A percentile compares a stretch with the other conserved stretches of the same genome.
Conservation (phyloP, 2,113 vertebrate species). For the Lepisosteus osseus region DNA sequence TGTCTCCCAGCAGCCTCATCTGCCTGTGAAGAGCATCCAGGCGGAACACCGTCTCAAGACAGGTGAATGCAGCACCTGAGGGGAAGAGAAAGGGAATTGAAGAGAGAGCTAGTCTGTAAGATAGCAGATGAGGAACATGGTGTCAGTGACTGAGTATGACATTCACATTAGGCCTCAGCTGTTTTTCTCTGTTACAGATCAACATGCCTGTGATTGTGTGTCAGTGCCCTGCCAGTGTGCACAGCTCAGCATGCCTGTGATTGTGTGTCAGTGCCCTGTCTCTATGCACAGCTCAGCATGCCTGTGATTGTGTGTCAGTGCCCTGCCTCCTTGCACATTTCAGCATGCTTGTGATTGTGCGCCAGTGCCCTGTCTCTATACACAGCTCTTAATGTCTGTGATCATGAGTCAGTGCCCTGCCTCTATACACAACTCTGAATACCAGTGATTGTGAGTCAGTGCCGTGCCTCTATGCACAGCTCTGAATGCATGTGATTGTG, state of each 20-base stretch:
- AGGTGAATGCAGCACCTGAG: constrained; percentile 89
- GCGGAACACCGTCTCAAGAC: constrained; percentile 89
- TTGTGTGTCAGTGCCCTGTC: background rate
- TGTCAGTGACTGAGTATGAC: background rate
- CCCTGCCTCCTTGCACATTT: background rate
- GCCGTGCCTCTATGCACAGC: constrained; percentile 32
- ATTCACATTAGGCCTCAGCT: constrained; percentile 67
- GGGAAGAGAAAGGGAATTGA: background rate
- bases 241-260: background rate
- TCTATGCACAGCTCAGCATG: background rate
- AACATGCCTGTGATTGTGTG: constrained; percentile 59
- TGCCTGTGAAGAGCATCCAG: constrained; percentile 92
- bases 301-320: background rate
- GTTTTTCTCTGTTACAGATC: constrained; percentile 72
- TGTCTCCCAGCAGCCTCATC: constrained; percentile 90
- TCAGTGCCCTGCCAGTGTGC: background rate
- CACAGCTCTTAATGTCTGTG: background rate
- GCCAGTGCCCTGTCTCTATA: constrained; percentile 7
- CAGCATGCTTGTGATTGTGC: background rate
- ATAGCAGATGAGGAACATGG: background rate
- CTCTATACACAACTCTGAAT: background rate
- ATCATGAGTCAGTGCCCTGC: background rate
- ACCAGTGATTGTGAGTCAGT: background rate
- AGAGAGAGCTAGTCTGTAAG: background rate
- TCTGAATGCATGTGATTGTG: constrained; percentile 60